A percentile compares a stretch with the other conserved stretches of the same genome.
Conservation (phyloP, 64 coral and sea anemone species). For the Dendronephthya gigantea region DNA sequence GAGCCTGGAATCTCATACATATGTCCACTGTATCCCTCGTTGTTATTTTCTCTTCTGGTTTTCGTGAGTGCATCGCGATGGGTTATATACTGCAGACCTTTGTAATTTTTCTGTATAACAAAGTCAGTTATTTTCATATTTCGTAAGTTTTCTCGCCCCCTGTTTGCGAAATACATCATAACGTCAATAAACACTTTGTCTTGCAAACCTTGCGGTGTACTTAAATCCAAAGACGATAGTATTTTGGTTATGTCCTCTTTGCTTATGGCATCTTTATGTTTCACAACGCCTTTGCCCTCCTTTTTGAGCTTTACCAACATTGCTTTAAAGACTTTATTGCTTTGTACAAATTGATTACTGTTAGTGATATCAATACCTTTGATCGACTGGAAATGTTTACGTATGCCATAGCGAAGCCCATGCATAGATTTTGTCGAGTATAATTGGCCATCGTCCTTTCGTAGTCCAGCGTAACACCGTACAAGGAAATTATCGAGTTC, state of each 20-base stretch:
- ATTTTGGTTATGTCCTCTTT: neutral
- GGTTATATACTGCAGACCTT: neutral
- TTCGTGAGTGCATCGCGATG: neutral
- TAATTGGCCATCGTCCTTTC: neutral
- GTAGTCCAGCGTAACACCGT: neutral
- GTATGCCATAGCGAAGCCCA: neutral
- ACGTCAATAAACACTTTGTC: neutral
- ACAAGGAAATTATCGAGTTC: neutral
- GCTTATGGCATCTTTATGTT: neutral
- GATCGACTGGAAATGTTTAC: neutral
- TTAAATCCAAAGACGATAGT: neutral
- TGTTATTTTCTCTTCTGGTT: too few relatives aligned
- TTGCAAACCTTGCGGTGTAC: neutral
- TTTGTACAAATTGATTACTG: neutral
- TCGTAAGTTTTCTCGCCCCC: neutral
- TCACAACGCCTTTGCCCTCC: neutral
- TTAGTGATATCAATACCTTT: neutral
- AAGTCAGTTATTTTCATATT: neutral
- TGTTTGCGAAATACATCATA: neutral
- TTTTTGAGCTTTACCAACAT: neutral
- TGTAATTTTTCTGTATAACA: neutral
- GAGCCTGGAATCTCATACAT: neutral
- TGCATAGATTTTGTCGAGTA: neutral
- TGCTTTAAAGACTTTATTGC: neutral
- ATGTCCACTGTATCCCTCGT: neutral